Conservation (phyloP, 2,113 vertebrate genomes). For the Myodes glareolus region DNA sequence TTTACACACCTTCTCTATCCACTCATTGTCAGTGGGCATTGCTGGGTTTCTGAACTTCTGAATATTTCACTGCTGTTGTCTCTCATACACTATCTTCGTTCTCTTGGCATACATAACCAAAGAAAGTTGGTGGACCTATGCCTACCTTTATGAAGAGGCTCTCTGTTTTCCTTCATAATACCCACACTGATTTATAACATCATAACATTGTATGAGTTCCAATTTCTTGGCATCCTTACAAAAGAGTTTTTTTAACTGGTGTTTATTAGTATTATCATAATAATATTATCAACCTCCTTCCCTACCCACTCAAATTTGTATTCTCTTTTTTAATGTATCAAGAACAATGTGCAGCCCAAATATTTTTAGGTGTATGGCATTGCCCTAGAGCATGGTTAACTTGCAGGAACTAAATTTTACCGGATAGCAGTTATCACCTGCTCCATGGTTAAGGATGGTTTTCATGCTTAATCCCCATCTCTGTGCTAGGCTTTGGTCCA, state of each 20-base stretch:
- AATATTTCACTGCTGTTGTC: neutral
- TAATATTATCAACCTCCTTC: too few relatives aligned
- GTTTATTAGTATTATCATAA: neutral
- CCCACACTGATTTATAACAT: neutral
- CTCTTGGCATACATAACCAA: neutral
- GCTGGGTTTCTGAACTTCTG: neutral
- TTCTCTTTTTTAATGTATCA: neutral
- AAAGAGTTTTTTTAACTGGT: neutral
- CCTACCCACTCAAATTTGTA: neutral
- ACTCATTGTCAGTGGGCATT: neutral
- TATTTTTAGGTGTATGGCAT: neutral
- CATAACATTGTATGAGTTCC: accelerated
- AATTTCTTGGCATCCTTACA: neutral
- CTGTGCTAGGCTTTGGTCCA: neutral
- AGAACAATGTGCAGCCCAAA: neutral
- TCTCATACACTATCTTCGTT: neutral
- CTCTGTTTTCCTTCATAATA: neutral
- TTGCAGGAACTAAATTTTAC: neutral
- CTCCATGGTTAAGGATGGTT: neutral
- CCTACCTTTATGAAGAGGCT: too few relatives aligned
- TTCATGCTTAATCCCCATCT: neutral
- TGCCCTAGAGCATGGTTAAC: neutral
- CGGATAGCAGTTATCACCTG: too few relatives aligned
- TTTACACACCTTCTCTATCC: neutral
- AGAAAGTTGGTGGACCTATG: neutral